Conservation (phyloP, 2,888 invertebrate species). For the Lacanobia oleracea region DNA sequence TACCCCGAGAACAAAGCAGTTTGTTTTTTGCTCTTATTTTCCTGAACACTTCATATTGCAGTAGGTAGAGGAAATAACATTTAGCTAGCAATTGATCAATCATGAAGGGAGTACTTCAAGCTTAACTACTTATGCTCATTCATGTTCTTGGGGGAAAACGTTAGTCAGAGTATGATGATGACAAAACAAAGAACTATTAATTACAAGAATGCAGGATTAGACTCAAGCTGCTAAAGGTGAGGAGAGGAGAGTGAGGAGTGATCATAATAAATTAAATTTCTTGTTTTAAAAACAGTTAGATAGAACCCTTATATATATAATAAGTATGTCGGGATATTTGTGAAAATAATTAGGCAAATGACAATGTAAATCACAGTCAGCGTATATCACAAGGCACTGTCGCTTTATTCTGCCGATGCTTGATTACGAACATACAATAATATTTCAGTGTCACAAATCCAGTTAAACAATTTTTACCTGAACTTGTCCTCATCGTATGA, state of each 20-base stretch:
- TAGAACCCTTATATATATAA: not conserved
- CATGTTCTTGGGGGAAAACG: constrained; percentile 48
- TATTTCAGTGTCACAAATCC: not conserved
- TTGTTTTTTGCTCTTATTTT: constrained; percentile 40
- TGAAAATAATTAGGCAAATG: too few species aligned
- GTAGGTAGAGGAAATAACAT: constrained; percentile 51
- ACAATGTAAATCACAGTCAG: not conserved
- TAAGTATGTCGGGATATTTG: too few species aligned
- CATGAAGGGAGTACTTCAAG: constrained; percentile 11
- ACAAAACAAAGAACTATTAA: constrained; percentile 25
- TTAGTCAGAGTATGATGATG: constrained; percentile 30
- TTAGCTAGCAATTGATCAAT: constrained; percentile 35
- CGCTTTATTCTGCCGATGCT: not conserved
- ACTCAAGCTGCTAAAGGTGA: not conserved
- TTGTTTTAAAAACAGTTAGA: not conserved
- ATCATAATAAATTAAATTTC: constrained; percentile 10
- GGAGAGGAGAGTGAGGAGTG: constrained; percentile 12
- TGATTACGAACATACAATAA: not conserved
- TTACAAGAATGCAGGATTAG: constrained; percentile 20
- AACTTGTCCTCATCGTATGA: too few species aligned
- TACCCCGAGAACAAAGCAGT: constrained; percentile 17
- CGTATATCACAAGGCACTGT: not conserved
- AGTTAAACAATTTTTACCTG: too few species aligned
- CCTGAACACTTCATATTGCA: constrained; percentile 42
- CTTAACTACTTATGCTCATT: constrained; percentile 40